These are phyloP conservation scores for Tyria jacobaeae DNA, from an alignment of 2,888 invertebrate genomes.

Conservation along the genomic window DNA sequence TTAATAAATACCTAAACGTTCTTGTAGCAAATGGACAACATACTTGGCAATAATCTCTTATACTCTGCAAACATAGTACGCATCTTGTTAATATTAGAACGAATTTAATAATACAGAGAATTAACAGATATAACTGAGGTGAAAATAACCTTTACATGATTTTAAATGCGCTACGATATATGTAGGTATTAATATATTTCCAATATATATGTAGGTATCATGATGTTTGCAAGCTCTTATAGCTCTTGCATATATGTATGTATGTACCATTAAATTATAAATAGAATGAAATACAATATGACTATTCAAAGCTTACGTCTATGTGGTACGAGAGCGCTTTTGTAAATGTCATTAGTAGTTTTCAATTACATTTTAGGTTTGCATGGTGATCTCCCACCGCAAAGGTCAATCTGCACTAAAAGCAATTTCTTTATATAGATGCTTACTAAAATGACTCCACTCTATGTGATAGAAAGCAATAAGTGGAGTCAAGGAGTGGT, in stretches of 20 bases:
- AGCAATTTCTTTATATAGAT: too few relatives aligned
- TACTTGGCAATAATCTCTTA: conserved; percentile 43
- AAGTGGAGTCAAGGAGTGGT: too few relatives aligned
- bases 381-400: conserved; percentile 21
- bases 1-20: conserved; percentile 35
- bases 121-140: conserved; percentile 44
- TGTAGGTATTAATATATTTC: neutral
- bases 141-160: conserved; percentile 41
- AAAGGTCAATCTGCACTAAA: conserved; percentile 27
- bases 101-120: conserved; percentile 41
- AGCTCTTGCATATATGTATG: too few relatives aligned
- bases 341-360: conserved; percentile 10
- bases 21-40: conserved; percentile 31
- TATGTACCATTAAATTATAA: too few relatives aligned
- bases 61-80: conserved; percentile 12
- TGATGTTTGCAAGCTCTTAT: too few relatives aligned
- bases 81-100: conserved; percentile 23
- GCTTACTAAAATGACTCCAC: too few relatives aligned
- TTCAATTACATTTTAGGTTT: conserved; percentile 19
- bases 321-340: neutral
- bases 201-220: too few relatives aligned
- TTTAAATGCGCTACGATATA: neutral
- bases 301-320: neutral
- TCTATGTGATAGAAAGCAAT: too few relatives aligned
- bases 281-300: too few relatives aligned